These are phyloP conservation scores for Scomber scombrus DNA, from an alignment of 2,113 vertebrate species.

Conservation along the genomic window DNA sequence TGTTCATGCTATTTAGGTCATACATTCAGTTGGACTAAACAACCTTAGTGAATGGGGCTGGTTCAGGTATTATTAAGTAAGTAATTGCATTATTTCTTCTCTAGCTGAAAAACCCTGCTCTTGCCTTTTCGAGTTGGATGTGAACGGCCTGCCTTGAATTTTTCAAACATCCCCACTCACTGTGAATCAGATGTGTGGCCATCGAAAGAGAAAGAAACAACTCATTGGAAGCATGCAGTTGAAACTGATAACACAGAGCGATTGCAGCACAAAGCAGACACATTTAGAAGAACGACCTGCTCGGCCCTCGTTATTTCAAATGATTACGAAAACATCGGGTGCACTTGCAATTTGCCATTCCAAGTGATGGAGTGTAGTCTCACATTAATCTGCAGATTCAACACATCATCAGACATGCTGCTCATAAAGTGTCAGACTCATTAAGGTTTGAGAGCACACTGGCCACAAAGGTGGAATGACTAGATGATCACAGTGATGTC, in stretches of 20 bases:
- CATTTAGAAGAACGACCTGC: neutral
- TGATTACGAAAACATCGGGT: conserved; percentile 5
- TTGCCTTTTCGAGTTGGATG: too few species aligned
- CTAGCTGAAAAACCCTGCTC: too few species aligned
- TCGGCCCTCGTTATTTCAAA: neutral
- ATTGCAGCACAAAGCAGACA: neutral
- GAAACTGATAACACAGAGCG: neutral
- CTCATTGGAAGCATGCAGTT: neutral
- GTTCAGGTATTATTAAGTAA: too few species aligned
- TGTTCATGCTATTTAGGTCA: too few species aligned
- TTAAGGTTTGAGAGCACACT: too few species aligned
- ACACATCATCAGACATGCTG: neutral
- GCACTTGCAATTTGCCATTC: neutral
- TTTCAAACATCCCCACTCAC: too few species aligned
- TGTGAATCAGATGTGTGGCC: neutral
- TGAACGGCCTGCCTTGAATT: too few species aligned
- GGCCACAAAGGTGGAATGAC: neutral
- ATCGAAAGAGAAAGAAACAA: neutral
- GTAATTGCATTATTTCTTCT: too few species aligned
- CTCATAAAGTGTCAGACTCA: neutral
- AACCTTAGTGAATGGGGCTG: too few species aligned
- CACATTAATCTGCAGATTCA: neutral
- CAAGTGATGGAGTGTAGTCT: neutral
- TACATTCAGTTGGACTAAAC: too few species aligned
- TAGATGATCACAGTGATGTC: conserved; percentile 5